These are phyloP conservation scores for Erythrolamprus reginae DNA, from an alignment of 2,113 vertebrate genomes.

Conservation along the genomic window DNA sequence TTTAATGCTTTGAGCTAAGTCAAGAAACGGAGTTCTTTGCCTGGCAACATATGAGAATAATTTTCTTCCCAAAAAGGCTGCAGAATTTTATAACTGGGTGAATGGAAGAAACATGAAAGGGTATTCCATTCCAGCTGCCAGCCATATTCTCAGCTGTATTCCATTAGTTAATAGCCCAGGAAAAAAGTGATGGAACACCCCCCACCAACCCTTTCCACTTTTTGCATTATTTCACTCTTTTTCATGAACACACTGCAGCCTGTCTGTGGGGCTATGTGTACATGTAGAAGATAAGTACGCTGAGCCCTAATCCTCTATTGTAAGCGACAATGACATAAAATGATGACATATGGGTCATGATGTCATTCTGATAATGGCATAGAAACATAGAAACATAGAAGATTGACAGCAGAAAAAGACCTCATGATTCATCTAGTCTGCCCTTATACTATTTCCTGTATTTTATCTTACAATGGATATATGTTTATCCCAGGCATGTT, in stretches of 20 bases:
- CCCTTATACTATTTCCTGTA: too few relatives aligned
- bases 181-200: background rate
- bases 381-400: too few relatives aligned
- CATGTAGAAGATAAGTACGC: background rate
- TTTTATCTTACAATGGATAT: too few relatives aligned
- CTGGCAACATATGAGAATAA: background rate
- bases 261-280: background rate
- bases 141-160: background rate
- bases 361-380: background rate
- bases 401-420: too few relatives aligned
- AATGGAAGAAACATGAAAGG: background rate
- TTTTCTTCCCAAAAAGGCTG: background rate
- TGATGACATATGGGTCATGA: background rate
- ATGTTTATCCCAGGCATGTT: too few relatives aligned
- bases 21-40: background rate
- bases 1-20: background rate
- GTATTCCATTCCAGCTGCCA: background rate
- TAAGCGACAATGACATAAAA: background rate
- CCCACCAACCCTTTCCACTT: background rate
- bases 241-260: background rate
- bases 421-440: too few relatives aligned
- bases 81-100: background rate
- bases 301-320: background rate
- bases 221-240: background rate
- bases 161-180: background rate